Conservation (phyloP, 2,797 vertebrate genomes). For the Mormyrus proboscirostris region DNA sequence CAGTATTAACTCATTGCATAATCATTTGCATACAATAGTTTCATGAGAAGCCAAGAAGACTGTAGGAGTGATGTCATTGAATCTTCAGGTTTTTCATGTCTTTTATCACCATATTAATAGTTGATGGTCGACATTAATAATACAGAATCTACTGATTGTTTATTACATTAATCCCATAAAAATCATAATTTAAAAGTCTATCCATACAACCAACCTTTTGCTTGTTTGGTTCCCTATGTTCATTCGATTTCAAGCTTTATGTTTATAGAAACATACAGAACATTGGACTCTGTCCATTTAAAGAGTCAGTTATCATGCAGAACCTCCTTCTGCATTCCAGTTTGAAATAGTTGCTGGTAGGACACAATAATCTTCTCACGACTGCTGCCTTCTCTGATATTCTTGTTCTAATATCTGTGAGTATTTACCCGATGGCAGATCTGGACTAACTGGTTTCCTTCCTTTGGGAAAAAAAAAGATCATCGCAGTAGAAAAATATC, state of each 20-base stretch:
- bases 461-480: background rate
- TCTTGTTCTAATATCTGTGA: background rate
- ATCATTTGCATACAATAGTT: constrained; percentile 8
- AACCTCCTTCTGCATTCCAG: background rate
- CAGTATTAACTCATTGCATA: background rate
- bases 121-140: background rate
- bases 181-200: background rate
- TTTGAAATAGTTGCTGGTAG: background rate
- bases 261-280: background rate
- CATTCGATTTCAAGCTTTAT: background rate
- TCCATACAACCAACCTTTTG: background rate
- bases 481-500: background rate
- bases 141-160: background rate
- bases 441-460: background rate
- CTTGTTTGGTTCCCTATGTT: background rate
- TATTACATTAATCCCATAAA: background rate
- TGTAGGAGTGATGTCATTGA: background rate
- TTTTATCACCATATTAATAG: background rate
- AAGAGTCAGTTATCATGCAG: background rate
- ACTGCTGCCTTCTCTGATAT: background rate
- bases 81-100: background rate
- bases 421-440: background rate
- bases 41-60: background rate
- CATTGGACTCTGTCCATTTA: background rate
- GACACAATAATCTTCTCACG: background rate